Evolutionary conservation across 2,797 vertebrate species (phyloP).

Genomic region (Atherinosoma microstoma): DNA sequence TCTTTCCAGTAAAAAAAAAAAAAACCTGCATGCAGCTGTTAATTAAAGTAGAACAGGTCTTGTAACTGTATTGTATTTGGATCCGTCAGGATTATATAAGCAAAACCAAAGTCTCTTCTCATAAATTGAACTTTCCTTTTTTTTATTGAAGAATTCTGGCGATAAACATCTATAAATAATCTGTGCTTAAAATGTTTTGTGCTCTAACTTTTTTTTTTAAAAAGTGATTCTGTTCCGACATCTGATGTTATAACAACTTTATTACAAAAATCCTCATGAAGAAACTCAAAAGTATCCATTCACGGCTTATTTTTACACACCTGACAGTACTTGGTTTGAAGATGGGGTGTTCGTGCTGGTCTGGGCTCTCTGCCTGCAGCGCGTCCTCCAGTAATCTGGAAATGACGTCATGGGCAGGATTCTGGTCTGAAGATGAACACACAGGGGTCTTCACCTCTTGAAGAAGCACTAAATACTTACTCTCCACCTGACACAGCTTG

Average conservation of each 20-base stretch:
- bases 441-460: conserved; percentile 94
- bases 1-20: conserved; percentile 23
- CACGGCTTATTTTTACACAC: conserved; percentile 61
- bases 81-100: not conserved
- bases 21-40: not conserved
- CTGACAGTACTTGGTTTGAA: conserved; percentile 93
- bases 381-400: conserved; percentile 94
- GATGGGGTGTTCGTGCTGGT: conserved; percentile 88
- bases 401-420: conserved; percentile 88
- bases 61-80: not conserved
- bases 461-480: conserved; percentile 94
- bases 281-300: not conserved
- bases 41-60: conserved; percentile 17
- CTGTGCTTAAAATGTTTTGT: not conserved
- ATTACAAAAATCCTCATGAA: not conserved
- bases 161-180: not conserved
- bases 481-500: conserved; percentile 96
- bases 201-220: not conserved
- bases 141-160: not conserved
- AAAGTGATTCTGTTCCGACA: no score
- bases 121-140: not conserved
- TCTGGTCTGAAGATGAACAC: conserved; percentile 90
- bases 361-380: conserved; percentile 88
- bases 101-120: not conserved
- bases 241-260: not conserved